Conservation (phyloP, 2,113 vertebrate genomes). For the Spilogale gracilis region DNA sequence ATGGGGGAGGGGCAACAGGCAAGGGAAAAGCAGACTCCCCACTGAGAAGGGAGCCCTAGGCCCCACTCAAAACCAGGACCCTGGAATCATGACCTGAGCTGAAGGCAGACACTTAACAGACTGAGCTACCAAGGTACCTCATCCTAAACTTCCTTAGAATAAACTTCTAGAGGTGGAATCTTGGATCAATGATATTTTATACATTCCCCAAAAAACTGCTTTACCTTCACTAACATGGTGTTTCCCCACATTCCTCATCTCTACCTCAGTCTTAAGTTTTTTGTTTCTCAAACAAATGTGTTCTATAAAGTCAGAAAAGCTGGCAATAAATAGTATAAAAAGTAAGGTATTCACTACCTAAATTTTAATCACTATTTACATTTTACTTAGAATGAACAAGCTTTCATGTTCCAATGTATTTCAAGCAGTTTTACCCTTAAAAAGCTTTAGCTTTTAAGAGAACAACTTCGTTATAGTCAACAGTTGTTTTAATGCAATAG, state of each 20-base stretch:
- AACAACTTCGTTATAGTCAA: neutral
- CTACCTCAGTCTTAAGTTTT: neutral
- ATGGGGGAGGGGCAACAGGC: neutral
- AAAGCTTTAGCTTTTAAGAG: neutral
- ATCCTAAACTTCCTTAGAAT: conserved; percentile 3
- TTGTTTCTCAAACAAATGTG: neutral
- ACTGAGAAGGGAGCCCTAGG: neutral
- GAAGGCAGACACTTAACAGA: neutral
- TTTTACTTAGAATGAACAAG: neutral
- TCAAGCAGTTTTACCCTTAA: neutral
- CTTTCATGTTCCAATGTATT: neutral
- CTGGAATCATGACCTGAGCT: neutral
- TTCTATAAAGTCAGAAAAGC: conserved; percentile 31
- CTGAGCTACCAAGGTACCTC: too few relatives aligned
- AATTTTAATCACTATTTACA: neutral
- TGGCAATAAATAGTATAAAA: neutral
- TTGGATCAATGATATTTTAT: neutral
- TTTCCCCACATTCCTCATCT: neutral
- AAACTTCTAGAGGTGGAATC: conserved; percentile 27
- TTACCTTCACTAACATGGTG: neutral
- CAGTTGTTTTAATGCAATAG: neutral
- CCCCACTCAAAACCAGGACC: neutral
- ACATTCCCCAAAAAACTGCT: neutral
- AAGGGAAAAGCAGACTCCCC: neutral
- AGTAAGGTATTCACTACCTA: neutral